Percentiles rank a stretch among this genome's conserved stretches.
Conservation (phyloP, 2,888 invertebrate species). For the Meganola albula region DNA sequence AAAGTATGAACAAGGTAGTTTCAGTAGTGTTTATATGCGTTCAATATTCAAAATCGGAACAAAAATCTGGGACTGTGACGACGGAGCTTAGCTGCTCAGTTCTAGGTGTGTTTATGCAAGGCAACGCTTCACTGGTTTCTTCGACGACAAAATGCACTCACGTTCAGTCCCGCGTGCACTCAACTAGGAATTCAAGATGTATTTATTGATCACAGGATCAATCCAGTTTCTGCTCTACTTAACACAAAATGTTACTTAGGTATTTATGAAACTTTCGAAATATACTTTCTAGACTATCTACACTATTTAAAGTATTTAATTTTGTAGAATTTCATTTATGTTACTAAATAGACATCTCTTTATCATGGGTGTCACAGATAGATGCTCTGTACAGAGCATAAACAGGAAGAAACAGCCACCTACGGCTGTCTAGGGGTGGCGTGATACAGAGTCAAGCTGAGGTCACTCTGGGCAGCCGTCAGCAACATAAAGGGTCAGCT, state of each 20-base stretch:
- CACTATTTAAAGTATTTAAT: too few relatives aligned
- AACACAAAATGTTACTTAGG: slow-evolving; percentile 17
- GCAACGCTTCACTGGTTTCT: slow-evolving; percentile 58
- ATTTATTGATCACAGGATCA: slow-evolving; percentile 58
- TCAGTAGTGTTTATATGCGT: slow-evolving; percentile 46
- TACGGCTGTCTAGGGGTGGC: too few relatives aligned
- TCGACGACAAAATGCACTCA: slow-evolving; percentile 74
- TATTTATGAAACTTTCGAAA: too few relatives aligned
- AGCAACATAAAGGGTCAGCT: too few relatives aligned
- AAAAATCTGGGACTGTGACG: slow-evolving; percentile 48
- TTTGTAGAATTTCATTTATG: too few relatives aligned
- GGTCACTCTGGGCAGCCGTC: too few relatives aligned
- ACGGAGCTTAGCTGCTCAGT: slow-evolving; percentile 39
- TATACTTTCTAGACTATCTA: too few relatives aligned
- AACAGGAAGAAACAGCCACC: too few relatives aligned
- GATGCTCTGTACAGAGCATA: too few relatives aligned
- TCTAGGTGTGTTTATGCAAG: slow-evolving; percentile 54
- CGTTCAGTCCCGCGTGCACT: slow-evolving; percentile 52
- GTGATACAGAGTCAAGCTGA: too few relatives aligned
- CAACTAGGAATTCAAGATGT: slow-evolving; percentile 53
- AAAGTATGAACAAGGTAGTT: slow-evolving; percentile 32
- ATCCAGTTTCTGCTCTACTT: slow-evolving; percentile 33
- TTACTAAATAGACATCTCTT: too few relatives aligned
- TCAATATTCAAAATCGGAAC: slow-evolving; percentile 61
- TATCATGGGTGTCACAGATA: too few relatives aligned